Evolutionary conservation across 37 sponge, comb jelly and placozoan genomes (phyloP), one percentile per base, ranked within the genome.

Genomic region (Axinella damicornis): DNA sequence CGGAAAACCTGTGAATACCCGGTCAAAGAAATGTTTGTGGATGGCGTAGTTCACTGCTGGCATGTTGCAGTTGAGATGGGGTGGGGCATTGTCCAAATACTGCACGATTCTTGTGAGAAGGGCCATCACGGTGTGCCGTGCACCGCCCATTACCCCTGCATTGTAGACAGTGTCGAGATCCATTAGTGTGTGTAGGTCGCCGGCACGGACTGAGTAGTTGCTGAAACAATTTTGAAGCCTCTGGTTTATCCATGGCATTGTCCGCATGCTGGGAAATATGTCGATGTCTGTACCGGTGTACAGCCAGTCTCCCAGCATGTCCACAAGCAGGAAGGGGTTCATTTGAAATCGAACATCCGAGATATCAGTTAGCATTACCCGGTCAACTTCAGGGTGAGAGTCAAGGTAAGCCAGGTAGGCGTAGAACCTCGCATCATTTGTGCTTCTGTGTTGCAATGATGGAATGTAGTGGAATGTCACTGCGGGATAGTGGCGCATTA

Each of bases 381-480:
- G 73, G 39, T 14, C 55, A 9, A 92, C 40, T 0, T 92, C 85
- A 13, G 85, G 60, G 52, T 88, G 85, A 67, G 52, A 0, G 0
- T 81, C 54, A 0, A 92, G 76, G 63, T 92, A 88, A 19, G 30
- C 19, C 15, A 75, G 54, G 63, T 88, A 92, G 15, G 63, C 54
- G 41, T 88, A 92, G 64, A 88, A 92, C 33, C 93, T 61, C 4
- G 90, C 93, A 77, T 92, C 93, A 70, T 92, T 92, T 53, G 93
- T 92, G 41, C 85, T 82, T 35, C 93, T 65, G 30, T 53, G 53
- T 14, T 79, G 32, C 25, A 88, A 73, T 5, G 90, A 80, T 30
- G 74, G 58, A 2, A 92, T 81, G 17, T 65, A 15, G 1, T 46
- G 25, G 40, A 88, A 92, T 16, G 75, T 12, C 1, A 88, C 31